Conservation (phyloP, 2,113 vertebrate species). For the Amphilophus citrinellus region DNA sequence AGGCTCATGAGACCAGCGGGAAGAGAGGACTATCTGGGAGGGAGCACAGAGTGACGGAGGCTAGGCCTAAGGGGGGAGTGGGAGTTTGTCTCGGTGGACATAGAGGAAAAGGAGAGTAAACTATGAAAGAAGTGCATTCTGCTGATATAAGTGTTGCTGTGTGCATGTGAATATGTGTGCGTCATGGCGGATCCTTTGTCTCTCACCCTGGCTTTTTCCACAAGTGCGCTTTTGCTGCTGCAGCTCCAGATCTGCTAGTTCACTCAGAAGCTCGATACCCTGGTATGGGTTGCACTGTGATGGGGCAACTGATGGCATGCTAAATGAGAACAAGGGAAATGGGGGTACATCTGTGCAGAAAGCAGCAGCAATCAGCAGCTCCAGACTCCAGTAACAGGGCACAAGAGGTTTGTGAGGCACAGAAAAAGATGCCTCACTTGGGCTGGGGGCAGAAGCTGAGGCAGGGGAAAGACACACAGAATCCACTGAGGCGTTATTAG, state of each 20-base stretch:
- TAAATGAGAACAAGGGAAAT: constrained; percentile 61
- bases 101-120: constrained; percentile 34
- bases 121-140: constrained; percentile 23
- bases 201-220: constrained; percentile 83
- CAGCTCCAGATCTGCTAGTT: constrained; percentile 91
- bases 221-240: constrained; percentile 77
- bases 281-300: constrained; percentile 83
- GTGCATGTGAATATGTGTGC: constrained; percentile 24
- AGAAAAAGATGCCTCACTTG: constrained; percentile 15
- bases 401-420: constrained; percentile 63
- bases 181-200: constrained; percentile 14
- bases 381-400: constrained; percentile 87
- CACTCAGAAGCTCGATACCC: constrained; percentile 94
- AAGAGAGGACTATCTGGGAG: constrained; percentile 56
- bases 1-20: constrained; percentile 60
- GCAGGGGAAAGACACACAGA: constrained; percentile 56
- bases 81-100: constrained; percentile 57
- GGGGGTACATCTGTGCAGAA: constrained; percentile 86
- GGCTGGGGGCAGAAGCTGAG: constrained; percentile 31
- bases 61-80: constrained; percentile 56
- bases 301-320: constrained; percentile 48
- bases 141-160: constrained; percentile 35
- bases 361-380: constrained; percentile 91
- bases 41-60: constrained; percentile 48
- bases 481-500: constrained; percentile 51